Evolutionary conservation across 2,888 invertebrate species (phyloP).

Genomic region (Cepaea hortensis): DNA sequence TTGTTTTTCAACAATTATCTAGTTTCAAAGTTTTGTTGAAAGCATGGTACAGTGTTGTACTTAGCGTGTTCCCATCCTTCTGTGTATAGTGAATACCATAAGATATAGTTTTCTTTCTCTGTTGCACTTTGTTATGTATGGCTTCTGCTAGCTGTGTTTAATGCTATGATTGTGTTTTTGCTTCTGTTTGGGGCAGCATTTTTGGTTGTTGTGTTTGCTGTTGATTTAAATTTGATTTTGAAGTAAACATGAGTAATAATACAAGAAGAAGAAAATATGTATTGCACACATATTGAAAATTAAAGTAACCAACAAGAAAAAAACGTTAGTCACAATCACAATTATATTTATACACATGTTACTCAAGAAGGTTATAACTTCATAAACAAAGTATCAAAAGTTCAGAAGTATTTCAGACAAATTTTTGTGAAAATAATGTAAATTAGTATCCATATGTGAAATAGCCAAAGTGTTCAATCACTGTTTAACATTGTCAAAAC

Average conservation of each 20-base stretch:
- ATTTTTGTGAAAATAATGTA: not conserved
- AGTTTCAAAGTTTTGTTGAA: not conserved
- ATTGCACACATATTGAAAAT: no score
- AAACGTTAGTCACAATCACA: no score
- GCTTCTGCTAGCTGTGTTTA: not conserved
- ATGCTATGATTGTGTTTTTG: not conserved
- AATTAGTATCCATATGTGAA: no score
- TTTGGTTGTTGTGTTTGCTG: not conserved
- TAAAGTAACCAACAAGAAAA: no score
- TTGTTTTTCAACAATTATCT: no score
- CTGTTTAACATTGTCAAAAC: not conserved
- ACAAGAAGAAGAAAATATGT: no score
- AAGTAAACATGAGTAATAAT: no score
- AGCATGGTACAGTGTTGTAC: conserved; percentile 12
- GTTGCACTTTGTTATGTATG: not conserved
- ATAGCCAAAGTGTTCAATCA: no score
- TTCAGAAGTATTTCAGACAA: not conserved
- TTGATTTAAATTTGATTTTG: no score
- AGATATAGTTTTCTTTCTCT: not conserved
- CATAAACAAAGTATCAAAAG: conserved; percentile 13
- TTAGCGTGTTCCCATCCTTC: not conserved
- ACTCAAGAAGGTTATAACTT: no score
- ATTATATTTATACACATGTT: no score
- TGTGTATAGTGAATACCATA: no score
- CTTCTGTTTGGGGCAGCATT: not conserved